Percentiles rank a stretch among this genome's conserved stretches.
Evolutionary conservation across 2,113 vertebrate species (phyloP).

Genomic region (Oplegnathus fasciatus): DNA sequence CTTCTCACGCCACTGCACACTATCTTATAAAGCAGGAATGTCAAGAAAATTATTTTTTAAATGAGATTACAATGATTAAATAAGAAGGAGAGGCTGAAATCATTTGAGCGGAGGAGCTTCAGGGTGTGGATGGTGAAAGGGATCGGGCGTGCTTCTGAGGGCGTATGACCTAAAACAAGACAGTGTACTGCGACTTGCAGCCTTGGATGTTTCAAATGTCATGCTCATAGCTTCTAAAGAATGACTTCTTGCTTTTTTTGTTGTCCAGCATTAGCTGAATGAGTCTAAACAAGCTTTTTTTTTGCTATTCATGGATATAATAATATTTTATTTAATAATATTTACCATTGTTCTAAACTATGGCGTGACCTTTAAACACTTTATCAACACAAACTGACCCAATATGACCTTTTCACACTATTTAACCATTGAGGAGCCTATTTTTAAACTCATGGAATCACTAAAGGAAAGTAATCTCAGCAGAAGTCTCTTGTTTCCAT

Average conservation of each 20-base stretch:
- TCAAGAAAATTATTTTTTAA: constrained; percentile 13
- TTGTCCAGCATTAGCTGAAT: neutral
- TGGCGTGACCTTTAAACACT: constrained; percentile 11
- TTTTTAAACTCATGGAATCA: neutral
- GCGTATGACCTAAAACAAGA: constrained; percentile 37
- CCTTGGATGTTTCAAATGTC: constrained; percentile 27
- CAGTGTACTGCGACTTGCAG: neutral
- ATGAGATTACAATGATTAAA: constrained; percentile 38
- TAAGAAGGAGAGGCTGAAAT: constrained; percentile 43
- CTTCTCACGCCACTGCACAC: neutral
- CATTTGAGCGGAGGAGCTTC: constrained; percentile 1
- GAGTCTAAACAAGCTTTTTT: neutral
- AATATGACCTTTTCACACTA: constrained; percentile 11
- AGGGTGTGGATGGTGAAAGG: constrained; percentile 57
- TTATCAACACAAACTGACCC: neutral
- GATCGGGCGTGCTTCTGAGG: constrained; percentile 29
- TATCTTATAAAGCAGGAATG: constrained; percentile 18
- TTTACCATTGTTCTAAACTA: constrained; percentile 1
- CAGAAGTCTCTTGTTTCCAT: constrained; percentile 3
- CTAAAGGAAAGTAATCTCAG: constrained; percentile 19
- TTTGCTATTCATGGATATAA: neutral
- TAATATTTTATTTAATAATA: neutral
- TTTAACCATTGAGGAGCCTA: constrained; percentile 9
- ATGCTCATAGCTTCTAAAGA: constrained; percentile 7
- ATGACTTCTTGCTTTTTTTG: neutral